Evolutionary conservation across 1,140 invertebrate genomes (phyloP), one percentile per base, ranked within the genome.

Genomic region (Macrosteles quadrilineatus): DNA sequence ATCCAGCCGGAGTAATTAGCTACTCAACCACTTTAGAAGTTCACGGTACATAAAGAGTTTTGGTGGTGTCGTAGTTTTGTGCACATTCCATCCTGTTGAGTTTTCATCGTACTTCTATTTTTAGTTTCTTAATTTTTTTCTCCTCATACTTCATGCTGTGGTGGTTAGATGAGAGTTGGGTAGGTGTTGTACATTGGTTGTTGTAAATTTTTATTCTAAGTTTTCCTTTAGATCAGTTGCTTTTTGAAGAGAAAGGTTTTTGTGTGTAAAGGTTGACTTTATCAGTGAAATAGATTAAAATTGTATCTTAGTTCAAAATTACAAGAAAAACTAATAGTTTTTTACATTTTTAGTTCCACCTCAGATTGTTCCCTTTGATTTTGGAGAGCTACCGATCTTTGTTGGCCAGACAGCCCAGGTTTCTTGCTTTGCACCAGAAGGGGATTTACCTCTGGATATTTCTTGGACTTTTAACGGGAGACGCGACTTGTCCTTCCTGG

Each of bases 1-100:
- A 91, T 81, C 80, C 80, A 43, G 88, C 86, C 47, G 89, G 89
- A 14, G 80, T 78, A 25, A 82, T 82, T 23, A 71, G 66, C 19
- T 73, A 72, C 68, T 70, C 67, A 29, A 32, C 68, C 1, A 68
- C 29, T 36, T 63, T 74, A 27, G 71, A 74, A 67, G 70, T 74
- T 29, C 73, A 71, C 68, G 73, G 73, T 74, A 73, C 53, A 32
- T 36, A 45, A 36, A 6, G 32, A 36, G 32, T 36, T 14, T n/a
- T n/a, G 14, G 32, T 36, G 6, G 12, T 27, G 11, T 25, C 57
- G 53, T 67, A 31, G 23, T 70, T 11, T 29, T 50, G 14, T 55
- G 43, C 21, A 17, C 29, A 31, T 27, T 53, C 14, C 19, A 9
- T 25, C 23, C 19, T 17, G 21, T n/a, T 11, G n/a, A 31, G 9